Evolutionary conservation across 1,140 invertebrate species (phyloP).

Genomic region (Amphibalanus amphitrite): DNA sequence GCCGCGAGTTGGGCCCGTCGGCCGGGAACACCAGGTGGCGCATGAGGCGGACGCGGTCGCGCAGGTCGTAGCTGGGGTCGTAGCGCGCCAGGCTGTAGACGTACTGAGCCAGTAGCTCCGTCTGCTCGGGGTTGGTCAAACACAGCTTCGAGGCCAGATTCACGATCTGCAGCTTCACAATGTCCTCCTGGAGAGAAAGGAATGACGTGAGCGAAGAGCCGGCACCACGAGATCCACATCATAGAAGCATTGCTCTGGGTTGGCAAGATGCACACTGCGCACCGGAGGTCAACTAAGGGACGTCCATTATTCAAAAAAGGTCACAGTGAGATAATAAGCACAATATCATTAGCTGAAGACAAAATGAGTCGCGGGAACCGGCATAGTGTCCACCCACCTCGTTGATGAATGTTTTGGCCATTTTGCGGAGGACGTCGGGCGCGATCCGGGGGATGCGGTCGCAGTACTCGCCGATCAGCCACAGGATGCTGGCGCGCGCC

Average conservation of each 20-base stretch:
- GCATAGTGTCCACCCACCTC: constrained; percentile 50
- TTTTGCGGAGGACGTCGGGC: constrained; percentile 78
- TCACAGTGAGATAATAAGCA: too few relatives aligned
- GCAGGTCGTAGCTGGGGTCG: constrained; percentile 93
- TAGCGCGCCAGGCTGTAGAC: constrained; percentile 92
- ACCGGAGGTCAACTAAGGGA: too few relatives aligned
- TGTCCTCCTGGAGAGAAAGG: constrained; percentile 50
- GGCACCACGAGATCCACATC: too few relatives aligned
- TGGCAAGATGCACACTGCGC: too few relatives aligned
- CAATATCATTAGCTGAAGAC: too few relatives aligned
- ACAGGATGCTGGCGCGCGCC: constrained; percentile 63
- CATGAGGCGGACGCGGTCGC: constrained; percentile 79
- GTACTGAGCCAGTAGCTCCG: constrained; percentile 74
- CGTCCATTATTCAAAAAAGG: too few relatives aligned
- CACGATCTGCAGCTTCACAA: constrained; percentile 89
- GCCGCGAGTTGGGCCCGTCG: constrained; percentile 23
- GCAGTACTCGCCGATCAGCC: constrained; percentile 87
- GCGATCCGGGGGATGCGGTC: constrained; percentile 63
- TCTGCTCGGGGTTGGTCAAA: constrained; percentile 72
- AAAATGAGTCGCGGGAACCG: too few relatives aligned
- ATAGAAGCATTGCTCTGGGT: too few relatives aligned
- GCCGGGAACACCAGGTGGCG: constrained; percentile 56
- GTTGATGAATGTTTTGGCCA: constrained; percentile 80
- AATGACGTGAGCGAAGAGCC: too few relatives aligned
- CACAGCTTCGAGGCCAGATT: constrained; percentile 90